Percentiles rank a stretch among this genome's conserved stretches.
These are phyloP conservation scores for Notothenia coriiceps DNA, from an alignment of 2,113 vertebrate species.

Conservation along the genomic window DNA sequence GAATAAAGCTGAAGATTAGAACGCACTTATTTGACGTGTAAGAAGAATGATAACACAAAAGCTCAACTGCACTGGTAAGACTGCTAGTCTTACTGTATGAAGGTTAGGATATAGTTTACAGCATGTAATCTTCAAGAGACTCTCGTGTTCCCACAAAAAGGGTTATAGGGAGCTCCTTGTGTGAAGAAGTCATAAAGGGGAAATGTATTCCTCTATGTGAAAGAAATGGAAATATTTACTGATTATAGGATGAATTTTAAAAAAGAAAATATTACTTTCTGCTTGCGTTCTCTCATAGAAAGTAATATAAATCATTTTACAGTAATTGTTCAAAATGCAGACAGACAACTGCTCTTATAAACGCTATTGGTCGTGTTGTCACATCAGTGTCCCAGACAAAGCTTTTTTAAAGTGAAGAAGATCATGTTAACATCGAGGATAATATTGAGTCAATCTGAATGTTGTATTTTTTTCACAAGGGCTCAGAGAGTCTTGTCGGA, in stretches of 20 bases:
- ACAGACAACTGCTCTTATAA: constrained; percentile 51
- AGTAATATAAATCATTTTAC: constrained; percentile 50
- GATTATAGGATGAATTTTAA: constrained; percentile 33
- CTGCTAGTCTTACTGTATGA: constrained; percentile 14
- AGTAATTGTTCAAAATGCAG: constrained; percentile 64
- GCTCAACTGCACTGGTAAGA: not conserved
- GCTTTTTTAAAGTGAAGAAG: constrained; percentile 46
- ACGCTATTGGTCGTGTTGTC: constrained; percentile 37
- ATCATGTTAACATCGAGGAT: constrained; percentile 65
- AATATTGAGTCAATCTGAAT: constrained; percentile 55
- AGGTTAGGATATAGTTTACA: constrained; percentile 12
- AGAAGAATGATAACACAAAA: constrained; percentile 28
- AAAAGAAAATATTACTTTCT: constrained; percentile 41
- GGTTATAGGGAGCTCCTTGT: constrained; percentile 10
- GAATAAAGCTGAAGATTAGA: constrained; percentile 69
- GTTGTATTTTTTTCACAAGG: constrained; percentile 17
- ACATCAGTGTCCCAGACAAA: constrained; percentile 50
- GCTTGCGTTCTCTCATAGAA: constrained; percentile 39
- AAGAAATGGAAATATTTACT: constrained; percentile 42
- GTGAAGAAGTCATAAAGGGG: not conserved
- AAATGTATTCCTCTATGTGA: not conserved
- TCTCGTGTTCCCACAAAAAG: constrained; percentile 14
- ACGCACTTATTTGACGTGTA: constrained; percentile 63
- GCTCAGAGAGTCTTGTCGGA: constrained; percentile 58
- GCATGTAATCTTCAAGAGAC: constrained; percentile 34